Conservation (phyloP, 2,888 invertebrate species). For the Athripsodes cinereus region DNA sequence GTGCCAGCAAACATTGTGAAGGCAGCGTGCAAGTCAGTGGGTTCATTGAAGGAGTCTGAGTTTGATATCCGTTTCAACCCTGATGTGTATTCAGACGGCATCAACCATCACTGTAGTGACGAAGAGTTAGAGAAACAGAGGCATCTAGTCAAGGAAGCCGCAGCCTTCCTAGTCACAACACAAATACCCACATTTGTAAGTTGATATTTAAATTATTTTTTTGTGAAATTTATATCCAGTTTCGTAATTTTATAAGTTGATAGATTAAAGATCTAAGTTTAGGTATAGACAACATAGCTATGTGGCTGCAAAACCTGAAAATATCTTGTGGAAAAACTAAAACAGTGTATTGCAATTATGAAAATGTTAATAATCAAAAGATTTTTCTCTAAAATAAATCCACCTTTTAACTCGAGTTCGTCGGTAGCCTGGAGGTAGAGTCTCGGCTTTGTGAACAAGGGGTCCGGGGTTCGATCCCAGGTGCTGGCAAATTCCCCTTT, state of each 20-base stretch:
- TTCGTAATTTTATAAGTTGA: too few relatives aligned
- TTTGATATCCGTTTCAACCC: conserved; percentile 98
- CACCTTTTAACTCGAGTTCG: too few relatives aligned
- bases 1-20: conserved; percentile 85
- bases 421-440: too few relatives aligned
- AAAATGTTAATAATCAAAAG: too few relatives aligned
- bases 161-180: conserved; percentile 86
- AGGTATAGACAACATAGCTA: too few relatives aligned
- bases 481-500: too few relatives aligned
- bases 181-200: conserved; percentile 94
- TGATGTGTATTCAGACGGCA: conserved; percentile 94
- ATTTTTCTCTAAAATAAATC: too few relatives aligned
- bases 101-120: conserved; percentile 69
- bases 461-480: too few relatives aligned
- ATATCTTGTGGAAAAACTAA: too few relatives aligned
- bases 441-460: too few relatives aligned
- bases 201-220: not conserved
- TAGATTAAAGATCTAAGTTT: too few relatives aligned
- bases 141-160: conserved; percentile 89
- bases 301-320: not conserved
- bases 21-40: conserved; percentile 85
- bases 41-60: conserved; percentile 90
- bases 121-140: conserved; percentile 74
- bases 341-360: too few relatives aligned
- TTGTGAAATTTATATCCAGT: not conserved